Conservation (phyloP, 35 echinoderm and acorn worm species). For the Lytechinus variegatus region DNA sequence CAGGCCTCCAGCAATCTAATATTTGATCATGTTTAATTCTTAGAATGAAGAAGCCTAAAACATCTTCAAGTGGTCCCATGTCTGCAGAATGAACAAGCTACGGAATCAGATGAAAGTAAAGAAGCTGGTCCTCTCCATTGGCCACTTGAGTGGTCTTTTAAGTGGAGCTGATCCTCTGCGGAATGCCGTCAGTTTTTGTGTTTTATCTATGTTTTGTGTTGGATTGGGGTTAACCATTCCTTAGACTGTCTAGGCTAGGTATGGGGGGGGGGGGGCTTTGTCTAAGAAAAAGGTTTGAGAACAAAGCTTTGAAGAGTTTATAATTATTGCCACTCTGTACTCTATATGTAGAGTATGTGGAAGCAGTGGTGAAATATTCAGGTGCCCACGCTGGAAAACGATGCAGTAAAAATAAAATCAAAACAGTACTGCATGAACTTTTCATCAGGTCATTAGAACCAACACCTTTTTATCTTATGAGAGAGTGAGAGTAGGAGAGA, state of each 20-base stretch:
- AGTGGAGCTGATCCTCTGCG: neutral
- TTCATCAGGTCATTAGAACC: no score
- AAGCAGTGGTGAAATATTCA: neutral
- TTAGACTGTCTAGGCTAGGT: neutral
- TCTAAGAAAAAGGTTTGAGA: neutral
- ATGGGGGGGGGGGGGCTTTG: neutral
- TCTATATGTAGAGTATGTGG: neutral
- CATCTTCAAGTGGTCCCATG: neutral
- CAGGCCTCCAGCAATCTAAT: neutral
- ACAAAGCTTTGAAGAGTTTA: neutral
- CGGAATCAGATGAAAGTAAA: neutral
- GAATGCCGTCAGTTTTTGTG: neutral
- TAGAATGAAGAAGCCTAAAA: neutral
- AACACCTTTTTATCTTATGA: no score
- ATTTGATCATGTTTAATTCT: slow-evolving; percentile 20
- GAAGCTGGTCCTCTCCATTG: neutral
- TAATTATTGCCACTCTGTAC: neutral
- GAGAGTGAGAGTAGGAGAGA: neutral
- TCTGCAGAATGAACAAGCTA: neutral
- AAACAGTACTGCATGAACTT: no score
- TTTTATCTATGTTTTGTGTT: neutral
- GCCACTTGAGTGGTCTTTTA: neutral
- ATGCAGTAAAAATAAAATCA: no score
- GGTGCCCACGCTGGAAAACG: no score
- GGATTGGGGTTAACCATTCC: neutral